Evolutionary conservation across 2,797 vertebrate species (phyloP), one percentile per base, ranked within the genome.

Genomic region (Mionectes olivaceus): DNA sequence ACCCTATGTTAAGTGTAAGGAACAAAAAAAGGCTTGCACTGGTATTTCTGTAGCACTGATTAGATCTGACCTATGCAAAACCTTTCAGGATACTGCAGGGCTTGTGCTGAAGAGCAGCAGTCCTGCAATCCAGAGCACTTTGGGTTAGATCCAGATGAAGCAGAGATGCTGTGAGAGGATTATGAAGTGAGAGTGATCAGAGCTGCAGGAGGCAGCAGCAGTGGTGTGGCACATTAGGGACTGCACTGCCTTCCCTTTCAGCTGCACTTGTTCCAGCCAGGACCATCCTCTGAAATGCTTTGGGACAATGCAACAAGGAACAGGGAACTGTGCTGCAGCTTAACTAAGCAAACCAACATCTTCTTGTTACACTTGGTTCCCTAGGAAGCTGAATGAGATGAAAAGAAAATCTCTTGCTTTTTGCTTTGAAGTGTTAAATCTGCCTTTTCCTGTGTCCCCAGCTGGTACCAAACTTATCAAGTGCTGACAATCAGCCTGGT

Each of bases 341-440:
- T 61, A 24, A 6, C 24, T 49, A 19, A 64, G 56, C 83, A 47
- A 35, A n/a, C 25, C 5, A 1, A 11, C 7, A 5, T 33, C 81
- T 8, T 84, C 63, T 37, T 57, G 37, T 57, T 47, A 61, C 41
- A 25, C 32, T 69, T 12, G 14, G 14, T 70, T 75, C 53, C 55
- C 57, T 47, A 19, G 44, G 84, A 83, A 61, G 79, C 65, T 70
- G 84, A 67, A 43, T 35, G 47, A 65, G 50, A 88, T 63, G 32
- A 19, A 56, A 67, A 75, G 70, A 82, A 23, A 50, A 87, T 69
- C 43, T 90, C 39, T 56, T 63, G 65, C 55, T 69, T 92, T 86
- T 69, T 85, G 65, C 82, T 89, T 73, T 76, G 39, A 83, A 89
- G 73, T 49, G 89, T 81, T 81, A 77, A 64, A 89, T 91, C 53